These are phyloP conservation scores for chimpanzee (Pan troglodytes) DNA, from an alignment of 2,113 vertebrate species.

Conservation along the genomic window NHGRI_mPanTro3-v2.1_pri NC_072401.2:120448501-120449000, in stretches of 20 bases:
- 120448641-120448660: background rate
- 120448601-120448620: background rate
- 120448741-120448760: background rate
- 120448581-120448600: background rate
- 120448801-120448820: background rate
- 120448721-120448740: background rate
- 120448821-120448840: background rate
- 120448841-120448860: background rate
- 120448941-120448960: background rate
- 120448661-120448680: background rate
- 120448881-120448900: background rate
- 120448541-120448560: background rate
- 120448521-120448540: background rate
- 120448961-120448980: background rate
- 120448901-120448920: background rate
- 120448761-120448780: background rate
- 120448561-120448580: background rate
- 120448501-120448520: background rate
- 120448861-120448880: background rate
- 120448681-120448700: background rate
- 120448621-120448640: constrained; percentile 8
- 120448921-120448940: background rate
- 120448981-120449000: background rate
- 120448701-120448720: background rate
- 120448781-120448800: background rate